Evolutionary conservation across 2,888 invertebrate species (phyloP).

Genomic region (Coenonympha arcania): DNA sequence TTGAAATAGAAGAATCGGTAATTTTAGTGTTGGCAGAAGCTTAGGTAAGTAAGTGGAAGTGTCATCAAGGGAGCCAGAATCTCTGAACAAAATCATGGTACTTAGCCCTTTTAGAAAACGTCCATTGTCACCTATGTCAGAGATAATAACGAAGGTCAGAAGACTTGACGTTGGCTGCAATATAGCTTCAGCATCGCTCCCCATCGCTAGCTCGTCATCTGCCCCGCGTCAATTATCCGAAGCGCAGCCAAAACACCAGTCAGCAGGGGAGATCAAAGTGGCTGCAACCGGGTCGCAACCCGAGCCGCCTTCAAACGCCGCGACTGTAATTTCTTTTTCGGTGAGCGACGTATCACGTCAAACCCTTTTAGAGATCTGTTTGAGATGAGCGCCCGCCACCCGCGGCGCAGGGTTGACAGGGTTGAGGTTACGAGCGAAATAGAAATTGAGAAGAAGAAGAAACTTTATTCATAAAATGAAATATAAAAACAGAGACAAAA

Average conservation of each 20-base stretch:
- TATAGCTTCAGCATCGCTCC: background rate
- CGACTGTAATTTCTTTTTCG: conserved; percentile 59
- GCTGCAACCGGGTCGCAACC: conserved; percentile 57
- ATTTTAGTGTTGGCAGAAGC: too few relatives aligned
- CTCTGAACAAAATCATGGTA: too few relatives aligned
- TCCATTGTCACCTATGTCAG: too few relatives aligned
- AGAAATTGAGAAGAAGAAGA: too few relatives aligned
- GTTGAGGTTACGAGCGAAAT: too few relatives aligned
- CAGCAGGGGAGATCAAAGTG: conserved; percentile 53
- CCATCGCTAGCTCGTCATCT: conserved; percentile 1
- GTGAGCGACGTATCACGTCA: conserved; percentile 51
- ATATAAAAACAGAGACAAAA: too few relatives aligned
- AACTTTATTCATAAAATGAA: too few relatives aligned
- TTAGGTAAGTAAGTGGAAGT: too few relatives aligned
- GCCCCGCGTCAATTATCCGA: conserved; percentile 9
- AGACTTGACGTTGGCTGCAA: background rate
- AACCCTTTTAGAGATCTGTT: conserved; percentile 55
- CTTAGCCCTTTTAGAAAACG: too few relatives aligned
- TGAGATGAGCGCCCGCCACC: conserved; percentile 46
- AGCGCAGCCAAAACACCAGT: conserved; percentile 18
- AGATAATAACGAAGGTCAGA: too few relatives aligned
- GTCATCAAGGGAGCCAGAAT: too few relatives aligned
- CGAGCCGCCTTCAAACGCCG: conserved; percentile 48
- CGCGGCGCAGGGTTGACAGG: conserved; percentile 38
- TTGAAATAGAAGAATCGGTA: too few relatives aligned